phyloP scores from a whole-genome alignment of 2,888 invertebrate genomes.

The Hofmannophila pseudospretella region DNA sequence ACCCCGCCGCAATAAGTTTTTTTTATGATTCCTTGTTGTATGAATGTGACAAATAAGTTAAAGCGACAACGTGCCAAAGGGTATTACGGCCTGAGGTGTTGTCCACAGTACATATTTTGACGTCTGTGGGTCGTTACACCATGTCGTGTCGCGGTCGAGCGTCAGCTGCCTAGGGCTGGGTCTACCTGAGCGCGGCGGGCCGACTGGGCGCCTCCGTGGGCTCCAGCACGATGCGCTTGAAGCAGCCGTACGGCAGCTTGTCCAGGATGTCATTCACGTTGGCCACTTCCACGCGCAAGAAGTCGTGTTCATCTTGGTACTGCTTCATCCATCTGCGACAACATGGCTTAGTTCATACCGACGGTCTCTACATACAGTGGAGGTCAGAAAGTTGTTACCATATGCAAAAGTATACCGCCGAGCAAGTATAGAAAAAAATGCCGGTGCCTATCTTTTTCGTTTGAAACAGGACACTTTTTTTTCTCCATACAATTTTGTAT shows the following conservation, averaged over 20 bases:
- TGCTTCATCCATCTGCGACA: constrained; percentile 83
- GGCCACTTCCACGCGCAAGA: constrained; percentile 85
- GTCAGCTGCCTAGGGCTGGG: background rate
- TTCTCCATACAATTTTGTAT: no score
- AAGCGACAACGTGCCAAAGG: background rate
- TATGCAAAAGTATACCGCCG: no score
- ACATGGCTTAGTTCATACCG: no score
- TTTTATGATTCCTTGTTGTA: background rate
- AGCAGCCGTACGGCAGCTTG: constrained; percentile 88
- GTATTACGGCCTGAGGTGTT: background rate
- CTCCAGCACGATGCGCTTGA: constrained; percentile 86
- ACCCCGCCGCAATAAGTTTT: no score
- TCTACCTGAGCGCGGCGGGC: constrained; percentile 43
- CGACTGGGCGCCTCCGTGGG: constrained; percentile 71
- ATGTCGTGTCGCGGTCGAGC: background rate
- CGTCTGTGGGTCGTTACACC: background rate
- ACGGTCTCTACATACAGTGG: no score
- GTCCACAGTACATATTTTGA: no score
- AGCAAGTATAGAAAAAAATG: no score
- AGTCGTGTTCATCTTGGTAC: constrained; percentile 86
- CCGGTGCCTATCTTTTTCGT: no score
- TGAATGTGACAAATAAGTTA: background rate
- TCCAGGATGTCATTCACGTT: constrained; percentile 89
- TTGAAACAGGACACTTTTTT: no score
- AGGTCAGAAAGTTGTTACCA: no score